Percentiles rank a stretch among this genome's conserved stretches.
These are phyloP conservation scores for Patiria miniata DNA, from an alignment of 35 echinoderm and acorn worm genomes.

Conservation along the genomic window DNA sequence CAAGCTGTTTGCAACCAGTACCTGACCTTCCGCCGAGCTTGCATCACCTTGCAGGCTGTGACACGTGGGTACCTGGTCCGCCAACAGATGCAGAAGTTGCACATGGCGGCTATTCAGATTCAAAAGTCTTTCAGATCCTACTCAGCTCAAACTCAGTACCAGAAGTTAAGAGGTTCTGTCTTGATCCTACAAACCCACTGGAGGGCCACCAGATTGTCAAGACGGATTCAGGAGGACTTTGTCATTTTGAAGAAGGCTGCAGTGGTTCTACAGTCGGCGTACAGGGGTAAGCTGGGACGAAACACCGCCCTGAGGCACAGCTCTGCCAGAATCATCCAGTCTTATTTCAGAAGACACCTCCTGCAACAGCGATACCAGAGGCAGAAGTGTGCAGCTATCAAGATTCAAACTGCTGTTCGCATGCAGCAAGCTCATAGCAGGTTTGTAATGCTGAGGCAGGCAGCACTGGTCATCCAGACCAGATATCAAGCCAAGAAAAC, in stretches of 20 bases:
- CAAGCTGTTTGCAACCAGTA: conserved; percentile 12
- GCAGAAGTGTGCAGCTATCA: conserved; percentile 40
- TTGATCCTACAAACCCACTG: conserved; percentile 35
- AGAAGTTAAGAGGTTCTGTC: conserved; percentile 16
- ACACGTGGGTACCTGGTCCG: conserved; percentile 49
- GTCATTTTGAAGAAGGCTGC: conserved; percentile 21
- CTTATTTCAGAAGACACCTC: conserved; percentile 9
- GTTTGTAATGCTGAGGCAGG: background rate
- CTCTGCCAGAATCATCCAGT: conserved; percentile 20
- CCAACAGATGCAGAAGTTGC: conserved; percentile 30
- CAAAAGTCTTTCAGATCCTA: conserved; percentile 37
- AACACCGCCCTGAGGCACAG: too few relatives aligned
- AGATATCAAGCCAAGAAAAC: conserved; percentile 46
- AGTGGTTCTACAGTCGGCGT: background rate
- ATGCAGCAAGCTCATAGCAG: background rate
- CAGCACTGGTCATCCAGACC: conserved; percentile 39
- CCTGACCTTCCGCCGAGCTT: conserved; percentile 33
- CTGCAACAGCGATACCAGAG: background rate
- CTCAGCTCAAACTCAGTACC: conserved; percentile 10
- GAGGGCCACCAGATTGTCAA: conserved; percentile 29
- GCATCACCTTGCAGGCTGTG: conserved; percentile 54
- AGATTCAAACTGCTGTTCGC: conserved; percentile 37
- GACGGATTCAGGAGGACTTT: conserved; percentile 26
- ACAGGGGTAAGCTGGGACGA: too few relatives aligned
- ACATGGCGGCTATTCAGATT: conserved; percentile 55